Conservation (phyloP, 2,797 vertebrate species). For the Intellagama lesueurii region DNA sequence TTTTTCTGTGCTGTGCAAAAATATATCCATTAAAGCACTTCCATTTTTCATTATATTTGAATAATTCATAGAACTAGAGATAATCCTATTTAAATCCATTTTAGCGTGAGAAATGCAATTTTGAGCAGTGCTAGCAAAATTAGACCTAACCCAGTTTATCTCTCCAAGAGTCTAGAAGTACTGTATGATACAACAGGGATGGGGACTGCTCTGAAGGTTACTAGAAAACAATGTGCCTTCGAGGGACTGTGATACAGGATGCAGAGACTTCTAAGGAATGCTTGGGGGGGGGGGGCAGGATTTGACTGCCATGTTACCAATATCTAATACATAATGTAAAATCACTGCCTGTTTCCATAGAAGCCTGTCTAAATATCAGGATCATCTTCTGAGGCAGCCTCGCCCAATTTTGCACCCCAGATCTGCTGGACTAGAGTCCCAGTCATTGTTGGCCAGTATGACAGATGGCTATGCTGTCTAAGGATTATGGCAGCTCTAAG, state of each 20-base stretch:
- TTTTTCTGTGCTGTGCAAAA: constrained; percentile 33
- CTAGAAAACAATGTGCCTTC: background rate
- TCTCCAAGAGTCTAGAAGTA: background rate
- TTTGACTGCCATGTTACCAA: background rate
- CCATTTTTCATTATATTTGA: constrained; percentile 12
- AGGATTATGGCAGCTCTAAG: background rate
- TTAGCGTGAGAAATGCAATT: constrained; percentile 12
- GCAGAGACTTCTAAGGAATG: background rate
- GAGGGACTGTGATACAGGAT: background rate
- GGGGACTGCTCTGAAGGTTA: background rate
- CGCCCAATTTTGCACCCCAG: no score
- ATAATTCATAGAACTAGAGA: constrained; percentile 19
- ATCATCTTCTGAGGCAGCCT: background rate
- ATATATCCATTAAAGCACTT: constrained; percentile 26
- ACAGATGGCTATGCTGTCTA: background rate
- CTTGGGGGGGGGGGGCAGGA: background rate
- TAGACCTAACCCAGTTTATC: background rate
- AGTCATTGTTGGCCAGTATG: no score
- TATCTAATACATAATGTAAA: background rate
- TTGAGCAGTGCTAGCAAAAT: background rate
- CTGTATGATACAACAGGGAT: background rate
- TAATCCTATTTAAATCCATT: constrained; percentile 24
- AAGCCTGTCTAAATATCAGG: background rate
- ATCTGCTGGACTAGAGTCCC: no score
- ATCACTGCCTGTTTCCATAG: background rate